Base-by-base conservation (phyloP, 2,113 vertebrate genomes). In the Myanophis thanlyinensis region DNA sequence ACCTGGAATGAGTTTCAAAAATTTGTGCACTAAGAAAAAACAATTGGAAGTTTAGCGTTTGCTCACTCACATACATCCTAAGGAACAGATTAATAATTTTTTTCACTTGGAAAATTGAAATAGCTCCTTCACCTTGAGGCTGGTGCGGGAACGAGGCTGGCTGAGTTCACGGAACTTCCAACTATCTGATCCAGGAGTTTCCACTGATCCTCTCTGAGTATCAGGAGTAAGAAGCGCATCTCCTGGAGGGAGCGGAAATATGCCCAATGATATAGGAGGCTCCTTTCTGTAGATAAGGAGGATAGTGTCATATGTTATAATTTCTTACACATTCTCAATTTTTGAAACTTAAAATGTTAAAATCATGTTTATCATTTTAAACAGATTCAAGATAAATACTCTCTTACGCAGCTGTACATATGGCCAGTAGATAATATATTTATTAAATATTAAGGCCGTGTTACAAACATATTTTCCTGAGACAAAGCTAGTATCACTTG, bases 111-210 rank as follows among this genome's bases (percentile, higher is more conserved):
- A 9, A 40, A 88, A 89, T 85, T 27, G 46, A 1, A 84, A 84
- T n/a, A 4, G 22, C 49, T 40, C 5, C 3, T 95, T 98, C 96
- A 99, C 99, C 98, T 99, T 99, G 7, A 99, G 98, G 95, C 99
- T 99, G 92, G 98, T 98, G 97, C 99, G 99, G 95, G 98, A 99
- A 12, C 98, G 98, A 0, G 98, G 98, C 91, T 99, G 98, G 95
- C 98, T 99, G 54, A 98, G 97, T 95, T 98, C 98, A 0, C 98
- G 99, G 97, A 98, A 99, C 94, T 98, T 98, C 99, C 99, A 99
- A 8, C 98, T 97, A 40, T 99, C 99, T 0, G 98, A 98, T 0
- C 97, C 98, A 30, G 98, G 98, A 0, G 98, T 98, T 90, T 99
- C 99, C 0, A 96, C 97, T 0, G 95, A 96, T 53, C 98, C 98